A percentile compares a stretch with the other conserved stretches of the same genome.
Evolutionary conservation across 2,797 vertebrate species (phyloP).

Genomic region (Thalassophryne amazonica): DNA sequence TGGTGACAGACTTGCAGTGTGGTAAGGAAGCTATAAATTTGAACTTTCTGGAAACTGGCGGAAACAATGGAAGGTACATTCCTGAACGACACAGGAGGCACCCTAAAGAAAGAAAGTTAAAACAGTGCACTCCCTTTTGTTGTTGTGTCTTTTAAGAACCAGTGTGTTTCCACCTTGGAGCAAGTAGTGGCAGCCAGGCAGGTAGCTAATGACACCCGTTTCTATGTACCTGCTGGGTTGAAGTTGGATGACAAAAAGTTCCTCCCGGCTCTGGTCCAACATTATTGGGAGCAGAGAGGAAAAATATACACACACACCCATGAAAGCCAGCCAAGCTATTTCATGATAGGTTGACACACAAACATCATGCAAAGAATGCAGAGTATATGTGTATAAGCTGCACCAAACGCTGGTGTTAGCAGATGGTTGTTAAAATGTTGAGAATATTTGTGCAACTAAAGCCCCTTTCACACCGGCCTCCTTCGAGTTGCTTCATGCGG

Average conservation of each 20-base stretch:
- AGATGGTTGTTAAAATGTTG: slow-evolving; percentile 14
- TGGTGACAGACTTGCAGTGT: too few species aligned
- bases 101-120: neutral
- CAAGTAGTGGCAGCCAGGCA: slow-evolving; percentile 21
- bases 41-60: too few species aligned
- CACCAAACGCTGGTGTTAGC: slow-evolving; percentile 8
- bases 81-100: neutral
- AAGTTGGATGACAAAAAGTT: slow-evolving; percentile 15
- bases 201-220: slow-evolving; percentile 39
- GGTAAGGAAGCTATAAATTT: too few species aligned
- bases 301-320: neutral
- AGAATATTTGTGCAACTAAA: slow-evolving; percentile 18
- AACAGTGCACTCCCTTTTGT: neutral
- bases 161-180: slow-evolving; percentile 43
- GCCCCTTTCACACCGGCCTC: too few species aligned
- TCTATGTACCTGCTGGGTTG: slow-evolving; percentile 33
- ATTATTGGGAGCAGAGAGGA: slow-evolving; percentile 4
- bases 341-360: slow-evolving; percentile 45
- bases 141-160: slow-evolving; percentile 16
- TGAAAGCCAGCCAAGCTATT: slow-evolving; percentile 32
- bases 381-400: slow-evolving; percentile 11
- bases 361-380: slow-evolving; percentile 23
- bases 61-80: too few species aligned
- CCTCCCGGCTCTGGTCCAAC: slow-evolving; percentile 13
- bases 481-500: too few species aligned